These are phyloP conservation scores for Herpailurus yagouaroundi DNA, from an alignment of 2,113 vertebrate species.

Conservation along the genomic window DNA sequence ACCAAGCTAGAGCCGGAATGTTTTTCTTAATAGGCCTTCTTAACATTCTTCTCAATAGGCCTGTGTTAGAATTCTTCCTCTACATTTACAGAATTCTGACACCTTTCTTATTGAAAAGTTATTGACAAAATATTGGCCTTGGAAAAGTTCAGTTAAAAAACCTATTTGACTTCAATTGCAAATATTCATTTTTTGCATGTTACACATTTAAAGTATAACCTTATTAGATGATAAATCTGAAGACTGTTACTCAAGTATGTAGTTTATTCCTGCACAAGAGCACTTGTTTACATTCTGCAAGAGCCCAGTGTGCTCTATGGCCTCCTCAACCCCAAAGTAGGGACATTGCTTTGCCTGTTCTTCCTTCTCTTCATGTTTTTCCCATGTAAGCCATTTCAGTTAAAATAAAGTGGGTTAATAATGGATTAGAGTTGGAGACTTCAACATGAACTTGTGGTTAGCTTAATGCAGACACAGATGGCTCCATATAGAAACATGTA, in stretches of 20 bases:
- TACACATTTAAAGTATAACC: neutral
- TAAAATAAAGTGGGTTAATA: neutral
- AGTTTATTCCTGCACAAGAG: neutral
- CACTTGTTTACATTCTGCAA: neutral
- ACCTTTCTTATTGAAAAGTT: neutral
- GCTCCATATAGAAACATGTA: neutral
- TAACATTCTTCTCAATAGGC: neutral
- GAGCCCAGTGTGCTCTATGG: neutral
- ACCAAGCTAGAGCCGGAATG: neutral
- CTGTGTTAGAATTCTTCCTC: neutral
- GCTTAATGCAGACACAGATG: neutral
- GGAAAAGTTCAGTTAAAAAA: neutral
- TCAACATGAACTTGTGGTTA: neutral
- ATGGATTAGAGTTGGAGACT: neutral
- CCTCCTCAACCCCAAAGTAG: neutral
- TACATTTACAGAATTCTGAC: neutral
- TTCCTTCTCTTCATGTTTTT: neutral
- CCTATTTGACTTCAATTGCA: neutral
- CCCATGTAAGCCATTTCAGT: neutral
- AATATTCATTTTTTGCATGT: neutral
- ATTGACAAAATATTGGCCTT: neutral
- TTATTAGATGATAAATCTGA: constrained; percentile 5
- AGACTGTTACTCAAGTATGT: neutral
- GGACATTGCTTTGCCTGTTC: neutral
- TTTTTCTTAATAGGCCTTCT: neutral